Percentiles rank a stretch among this genome's conserved stretches.
These are phyloP conservation scores for Podarcis lilfordi DNA, from an alignment of 2,797 vertebrate genomes.

Conservation along the genomic window DNA sequence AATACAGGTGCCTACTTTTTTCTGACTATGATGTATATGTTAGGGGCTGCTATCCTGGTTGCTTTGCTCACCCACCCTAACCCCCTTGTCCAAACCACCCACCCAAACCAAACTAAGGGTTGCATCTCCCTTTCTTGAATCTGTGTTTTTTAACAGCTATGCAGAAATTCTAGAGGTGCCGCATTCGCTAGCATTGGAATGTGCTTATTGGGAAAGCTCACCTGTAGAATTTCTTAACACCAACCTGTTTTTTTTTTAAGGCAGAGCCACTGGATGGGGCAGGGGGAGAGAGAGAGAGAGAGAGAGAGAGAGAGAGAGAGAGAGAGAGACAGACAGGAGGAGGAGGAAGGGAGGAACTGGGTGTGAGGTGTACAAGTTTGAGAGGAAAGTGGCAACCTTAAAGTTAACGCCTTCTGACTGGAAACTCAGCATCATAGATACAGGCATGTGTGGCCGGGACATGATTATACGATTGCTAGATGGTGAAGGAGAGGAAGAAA, in stretches of 20 bases:
- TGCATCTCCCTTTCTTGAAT: background rate
- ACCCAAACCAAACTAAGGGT: background rate
- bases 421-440: background rate
- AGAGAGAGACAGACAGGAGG: no score
- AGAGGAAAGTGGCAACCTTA: background rate
- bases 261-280: background rate
- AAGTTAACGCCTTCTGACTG: background rate
- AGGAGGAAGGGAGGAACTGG: no score
- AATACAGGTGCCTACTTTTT: no score
- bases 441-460: background rate
- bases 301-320: no score
- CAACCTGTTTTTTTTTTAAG: background rate
- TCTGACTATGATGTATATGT: no score
- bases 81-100: no score
- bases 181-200: background rate
- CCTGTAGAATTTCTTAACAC: background rate
- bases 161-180: background rate
- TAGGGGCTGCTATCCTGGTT: no score
- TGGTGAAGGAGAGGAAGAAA: background rate
- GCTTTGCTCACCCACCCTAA: no score
- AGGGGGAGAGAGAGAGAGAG: no score
- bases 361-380: no score
- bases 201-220: background rate
- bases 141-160: background rate
- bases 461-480: background rate